Evolutionary conservation across 1,140 invertebrate genomes (phyloP).

Genomic region (Drosophila orosa): DNA sequence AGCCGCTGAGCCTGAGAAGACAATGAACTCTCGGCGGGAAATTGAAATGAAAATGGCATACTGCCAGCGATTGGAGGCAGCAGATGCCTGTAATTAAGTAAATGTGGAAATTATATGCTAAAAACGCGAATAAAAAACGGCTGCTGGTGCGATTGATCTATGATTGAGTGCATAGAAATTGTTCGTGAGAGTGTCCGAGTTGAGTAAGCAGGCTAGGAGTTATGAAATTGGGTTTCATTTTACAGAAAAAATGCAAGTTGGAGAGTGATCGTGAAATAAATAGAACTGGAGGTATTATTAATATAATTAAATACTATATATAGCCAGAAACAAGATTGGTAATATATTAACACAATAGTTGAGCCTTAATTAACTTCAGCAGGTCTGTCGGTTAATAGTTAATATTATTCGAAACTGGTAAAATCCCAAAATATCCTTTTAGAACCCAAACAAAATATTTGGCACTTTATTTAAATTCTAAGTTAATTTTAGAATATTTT

Average conservation of each 20-base stretch:
- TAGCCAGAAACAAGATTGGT: no score
- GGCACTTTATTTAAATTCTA: no score
- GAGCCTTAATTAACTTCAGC: no score
- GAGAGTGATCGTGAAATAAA: neutral
- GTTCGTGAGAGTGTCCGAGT: neutral
- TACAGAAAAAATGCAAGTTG: neutral
- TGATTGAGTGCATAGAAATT: conserved; percentile 39
- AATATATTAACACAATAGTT: no score
- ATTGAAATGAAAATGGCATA: conserved; percentile 73
- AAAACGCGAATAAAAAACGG: conserved; percentile 25
- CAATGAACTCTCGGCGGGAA: conserved; percentile 73
- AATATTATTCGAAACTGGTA: no score
- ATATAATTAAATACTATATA: neutral
- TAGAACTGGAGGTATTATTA: neutral
- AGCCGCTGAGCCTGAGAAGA: conserved; percentile 46
- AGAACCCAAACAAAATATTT: no score
- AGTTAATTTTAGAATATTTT: no score
- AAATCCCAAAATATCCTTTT: no score
- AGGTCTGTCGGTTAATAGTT: no score
- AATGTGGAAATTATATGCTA: conserved; percentile 66
- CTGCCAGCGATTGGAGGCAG: conserved; percentile 38
- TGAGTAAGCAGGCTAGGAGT: neutral
- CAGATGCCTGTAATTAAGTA: conserved; percentile 67
- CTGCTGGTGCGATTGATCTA: conserved; percentile 45
- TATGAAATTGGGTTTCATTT: conserved; percentile 17